Base-by-base conservation (phyloP, 2,888 invertebrate genomes). In the Acanthosoma haemorrhoidale region DNA sequence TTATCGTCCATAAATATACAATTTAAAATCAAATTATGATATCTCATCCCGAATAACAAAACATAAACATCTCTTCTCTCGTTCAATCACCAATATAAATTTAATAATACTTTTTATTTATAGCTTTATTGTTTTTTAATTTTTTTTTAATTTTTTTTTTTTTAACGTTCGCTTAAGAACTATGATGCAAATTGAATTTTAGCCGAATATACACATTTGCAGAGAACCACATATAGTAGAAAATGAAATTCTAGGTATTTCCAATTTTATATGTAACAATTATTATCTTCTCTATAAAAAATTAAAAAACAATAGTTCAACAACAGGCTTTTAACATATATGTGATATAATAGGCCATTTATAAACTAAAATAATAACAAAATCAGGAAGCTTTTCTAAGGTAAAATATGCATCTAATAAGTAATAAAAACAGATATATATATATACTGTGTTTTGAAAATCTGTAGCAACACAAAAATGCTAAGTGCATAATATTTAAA, bases 191-290 rank as follows among this genome's bases (percentile, higher is more conserved):
- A 64, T 36, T 58, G 69, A 71, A 59, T 64, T 66, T 70, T 72
- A 72, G 70, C 68, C 70, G 67, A 68, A 68, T 72, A 60, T 72
- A 72, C 72, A 72, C 72, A 61, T 66, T 70, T 70, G 67, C 72
- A 70, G 58, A 51, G 59, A 57, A 70, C 18, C 57, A 68, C 57
- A 68, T 32, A 68, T 64, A 64, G 64, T 38, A 64, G 38, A 59
- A 64, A 64, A 64, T 64, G 41, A 64, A 64, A 64, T 60, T 64
- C 64, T 64, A 64, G 38, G n/a, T 43, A 39, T 64, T 64, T 38
- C 15, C 58, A 58, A 8, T 58, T n/a, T 8, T 58, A 11, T 58
- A 5, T 4, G 4, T 58, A 9, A 15, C 11, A 11, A 18, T 39
- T 59, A 29, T n/a, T 59, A 9, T 41, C 16, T 16, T 63, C 18